Evolutionary conservation across 2,113 vertebrate genomes (phyloP).

Genomic region (Cygnus atratus): DNA sequence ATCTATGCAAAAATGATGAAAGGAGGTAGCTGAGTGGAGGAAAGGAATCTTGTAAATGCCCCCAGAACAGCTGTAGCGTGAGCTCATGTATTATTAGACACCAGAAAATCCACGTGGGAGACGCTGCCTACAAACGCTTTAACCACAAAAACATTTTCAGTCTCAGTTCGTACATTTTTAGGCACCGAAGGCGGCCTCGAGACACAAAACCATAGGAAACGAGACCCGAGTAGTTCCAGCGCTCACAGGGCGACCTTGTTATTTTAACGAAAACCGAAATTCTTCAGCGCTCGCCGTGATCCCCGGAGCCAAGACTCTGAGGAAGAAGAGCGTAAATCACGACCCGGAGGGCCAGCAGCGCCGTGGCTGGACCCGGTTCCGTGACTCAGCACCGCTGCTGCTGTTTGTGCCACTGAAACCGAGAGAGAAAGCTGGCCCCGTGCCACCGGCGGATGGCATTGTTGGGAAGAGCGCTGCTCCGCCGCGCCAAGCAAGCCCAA

Average conservation of each 20-base stretch:
- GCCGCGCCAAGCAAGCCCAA: background rate
- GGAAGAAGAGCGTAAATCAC: conserved; percentile 20
- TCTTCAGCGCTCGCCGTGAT: background rate
- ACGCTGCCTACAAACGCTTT: conserved; percentile 7
- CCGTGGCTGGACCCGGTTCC: rapidly evolving
- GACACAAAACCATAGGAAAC: conserved; percentile 5
- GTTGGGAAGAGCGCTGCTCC: background rate
- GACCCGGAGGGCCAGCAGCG: background rate
- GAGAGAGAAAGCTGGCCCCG: background rate
- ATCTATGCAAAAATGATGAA: background rate
- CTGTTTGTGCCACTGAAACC: background rate
- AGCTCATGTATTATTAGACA: conserved; percentile 51
- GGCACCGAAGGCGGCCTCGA: background rate
- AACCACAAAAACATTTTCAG: conserved; percentile 45
- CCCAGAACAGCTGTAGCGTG: conserved; percentile 33
- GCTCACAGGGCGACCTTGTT: background rate
- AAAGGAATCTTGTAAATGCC: conserved; percentile 7
- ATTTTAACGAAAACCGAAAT: background rate
- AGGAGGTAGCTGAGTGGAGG: background rate
- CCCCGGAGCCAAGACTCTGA: background rate
- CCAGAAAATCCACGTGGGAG: conserved; percentile 38
- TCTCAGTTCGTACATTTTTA: conserved; percentile 12
- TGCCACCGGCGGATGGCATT: background rate
- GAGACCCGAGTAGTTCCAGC: background rate
- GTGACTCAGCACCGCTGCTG: background rate